These are phyloP conservation scores for Dasyurus viverrinus DNA, from an alignment of 2,113 vertebrate genomes.

Conservation along the genomic window DNA sequence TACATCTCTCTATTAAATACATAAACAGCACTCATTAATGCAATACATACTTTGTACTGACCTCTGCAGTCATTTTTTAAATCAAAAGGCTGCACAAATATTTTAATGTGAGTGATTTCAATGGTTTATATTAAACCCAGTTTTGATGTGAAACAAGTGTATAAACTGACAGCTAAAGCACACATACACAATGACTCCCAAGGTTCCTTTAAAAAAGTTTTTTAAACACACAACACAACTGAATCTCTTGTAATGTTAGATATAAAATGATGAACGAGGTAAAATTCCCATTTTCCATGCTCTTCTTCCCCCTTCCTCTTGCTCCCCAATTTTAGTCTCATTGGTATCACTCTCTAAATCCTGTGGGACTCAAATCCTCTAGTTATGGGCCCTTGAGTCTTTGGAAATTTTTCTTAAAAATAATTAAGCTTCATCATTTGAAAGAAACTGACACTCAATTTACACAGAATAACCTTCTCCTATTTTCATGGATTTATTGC, in stretches of 20 bases:
- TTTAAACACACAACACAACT: constrained; percentile 54
- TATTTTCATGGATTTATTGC: not conserved
- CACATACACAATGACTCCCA: constrained; percentile 31
- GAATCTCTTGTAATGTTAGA: constrained; percentile 40
- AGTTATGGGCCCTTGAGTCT: constrained; percentile 6
- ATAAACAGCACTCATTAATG: constrained; percentile 67
- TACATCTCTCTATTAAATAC: constrained; percentile 61
- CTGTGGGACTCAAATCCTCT: constrained; percentile 45
- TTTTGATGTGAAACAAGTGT: constrained; percentile 54
- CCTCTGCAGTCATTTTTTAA: constrained; percentile 61
- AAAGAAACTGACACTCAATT: not conserved
- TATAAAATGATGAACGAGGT: constrained; percentile 71
- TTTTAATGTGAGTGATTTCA: constrained; percentile 53
- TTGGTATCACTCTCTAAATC: constrained; percentile 48
- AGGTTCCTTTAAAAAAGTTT: not conserved
- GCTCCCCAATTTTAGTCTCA: constrained; percentile 60
- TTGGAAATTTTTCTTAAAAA: constrained; percentile 55
- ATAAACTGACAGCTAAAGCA: constrained; percentile 43
- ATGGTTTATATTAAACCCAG: constrained; percentile 54
- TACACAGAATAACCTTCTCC: not conserved
- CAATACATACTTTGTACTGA: constrained; percentile 25
- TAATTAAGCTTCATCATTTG: not conserved
- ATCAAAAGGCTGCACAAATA: constrained; percentile 65
- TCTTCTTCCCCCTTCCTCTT: constrained; percentile 4
- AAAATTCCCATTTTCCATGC: constrained; percentile 4